A percentile compares a stretch with the other conserved stretches of the same genome.
Conservation (phyloP, 2,113 vertebrate genomes). For the Rattus rattus region DNA sequence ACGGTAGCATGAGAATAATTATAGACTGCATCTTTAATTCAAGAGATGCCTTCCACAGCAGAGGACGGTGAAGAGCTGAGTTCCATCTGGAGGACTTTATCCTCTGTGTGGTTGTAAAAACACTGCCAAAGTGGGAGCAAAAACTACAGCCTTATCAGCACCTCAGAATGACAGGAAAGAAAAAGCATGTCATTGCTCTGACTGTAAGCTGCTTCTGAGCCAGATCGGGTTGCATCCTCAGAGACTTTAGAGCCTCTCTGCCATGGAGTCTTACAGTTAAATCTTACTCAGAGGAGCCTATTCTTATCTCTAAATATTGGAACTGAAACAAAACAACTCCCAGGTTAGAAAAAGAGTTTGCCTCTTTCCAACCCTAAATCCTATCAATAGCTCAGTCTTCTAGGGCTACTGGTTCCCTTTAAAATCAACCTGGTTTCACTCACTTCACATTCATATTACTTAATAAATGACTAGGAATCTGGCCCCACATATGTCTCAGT, state of each 20-base stretch:
- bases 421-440: neutral
- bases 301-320: slow-evolving; percentile 6
- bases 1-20: slow-evolving; percentile 56
- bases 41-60: slow-evolving; percentile 62
- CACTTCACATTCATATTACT: neutral
- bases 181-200: neutral
- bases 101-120: neutral
- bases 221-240: neutral
- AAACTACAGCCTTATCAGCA: slow-evolving; percentile 15
- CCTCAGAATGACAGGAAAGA: neutral
- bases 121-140: neutral
- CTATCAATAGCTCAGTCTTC: neutral
- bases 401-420: neutral
- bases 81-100: neutral
- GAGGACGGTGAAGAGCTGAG: neutral
- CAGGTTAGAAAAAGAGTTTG: neutral
- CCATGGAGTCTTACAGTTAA: neutral
- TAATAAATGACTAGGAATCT: neutral
- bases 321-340: neutral
- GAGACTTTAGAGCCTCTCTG: neutral
- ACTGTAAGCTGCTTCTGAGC: neutral
- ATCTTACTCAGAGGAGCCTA: neutral
- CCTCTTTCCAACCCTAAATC: neutral
- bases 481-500: neutral
- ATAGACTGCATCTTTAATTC: slow-evolving; percentile 75